These are phyloP conservation scores for Leptinotarsa juncta DNA, from an alignment of 2,888 invertebrate genomes.

Conservation along the genomic window DNA sequence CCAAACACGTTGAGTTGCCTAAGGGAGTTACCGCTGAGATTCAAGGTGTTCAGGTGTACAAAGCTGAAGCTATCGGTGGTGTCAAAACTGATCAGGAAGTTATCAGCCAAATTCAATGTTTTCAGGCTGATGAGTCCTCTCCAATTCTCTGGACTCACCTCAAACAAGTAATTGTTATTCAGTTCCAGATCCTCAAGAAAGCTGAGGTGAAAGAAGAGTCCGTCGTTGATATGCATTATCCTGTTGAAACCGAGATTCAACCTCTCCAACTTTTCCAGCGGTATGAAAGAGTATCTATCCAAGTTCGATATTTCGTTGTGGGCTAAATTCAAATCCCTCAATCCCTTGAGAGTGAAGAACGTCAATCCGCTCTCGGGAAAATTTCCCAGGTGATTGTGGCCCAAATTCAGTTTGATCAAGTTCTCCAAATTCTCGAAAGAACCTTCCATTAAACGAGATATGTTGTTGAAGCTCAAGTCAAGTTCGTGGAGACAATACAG, in stretches of 20 bases:
- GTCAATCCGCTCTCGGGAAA: constrained; percentile 42
- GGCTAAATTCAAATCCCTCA: constrained; percentile 55
- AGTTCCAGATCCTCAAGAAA: constrained; percentile 48
- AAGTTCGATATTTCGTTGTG: constrained; percentile 50
- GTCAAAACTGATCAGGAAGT: constrained; percentile 53
- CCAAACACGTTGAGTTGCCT: constrained; percentile 46
- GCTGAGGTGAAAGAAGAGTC: constrained; percentile 50
- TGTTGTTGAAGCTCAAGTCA: constrained; percentile 53
- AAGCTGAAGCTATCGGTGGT: constrained; percentile 47
- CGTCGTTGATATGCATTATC: constrained; percentile 50
- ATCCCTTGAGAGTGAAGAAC: constrained; percentile 37
- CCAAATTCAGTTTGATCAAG: constrained; percentile 49
- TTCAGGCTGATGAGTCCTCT: constrained; percentile 49
- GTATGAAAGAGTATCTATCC: constrained; percentile 44
- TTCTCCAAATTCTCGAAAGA: constrained; percentile 47
- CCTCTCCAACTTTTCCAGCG: constrained; percentile 47
- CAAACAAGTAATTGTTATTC: constrained; percentile 47
- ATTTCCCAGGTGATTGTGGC: constrained; percentile 48
- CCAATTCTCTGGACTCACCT: constrained; percentile 49
- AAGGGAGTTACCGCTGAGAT: constrained; percentile 53
- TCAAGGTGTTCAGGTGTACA: constrained; percentile 44
- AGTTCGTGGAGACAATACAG: constrained; percentile 54
- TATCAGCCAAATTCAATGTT: constrained; percentile 56
- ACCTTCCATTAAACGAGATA: constrained; percentile 39
- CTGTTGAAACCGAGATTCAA: constrained; percentile 56